Evolutionary conservation across 2,797 vertebrate species (phyloP).

Genomic region (Betta splendens): DNA sequence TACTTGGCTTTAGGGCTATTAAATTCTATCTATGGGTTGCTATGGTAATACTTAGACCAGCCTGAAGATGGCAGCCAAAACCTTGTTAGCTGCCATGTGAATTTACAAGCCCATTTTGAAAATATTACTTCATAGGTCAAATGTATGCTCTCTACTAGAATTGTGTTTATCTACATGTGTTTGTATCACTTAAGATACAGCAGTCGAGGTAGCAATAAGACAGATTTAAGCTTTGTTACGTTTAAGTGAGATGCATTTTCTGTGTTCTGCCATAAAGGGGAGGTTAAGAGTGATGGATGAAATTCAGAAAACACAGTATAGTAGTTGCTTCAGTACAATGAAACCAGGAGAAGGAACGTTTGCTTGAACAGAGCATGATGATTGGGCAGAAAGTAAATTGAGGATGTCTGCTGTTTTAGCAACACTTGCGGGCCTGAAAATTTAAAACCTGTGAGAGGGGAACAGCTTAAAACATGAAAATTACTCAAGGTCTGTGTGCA

Average conservation of each 20-base stretch:
- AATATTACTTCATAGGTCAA: slow-evolving; percentile 78
- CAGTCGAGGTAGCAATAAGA: slow-evolving; percentile 56
- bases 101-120: slow-evolving; percentile 47
- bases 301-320: slow-evolving; percentile 42
- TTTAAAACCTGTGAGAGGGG: slow-evolving; percentile 43
- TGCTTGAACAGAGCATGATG: slow-evolving; percentile 35
- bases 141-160: slow-evolving; percentile 57
- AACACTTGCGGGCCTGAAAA: slow-evolving; percentile 43
- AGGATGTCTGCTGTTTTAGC: slow-evolving; percentile 43
- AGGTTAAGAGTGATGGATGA: slow-evolving; percentile 67
- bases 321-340: slow-evolving; percentile 35
- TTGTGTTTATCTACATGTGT: slow-evolving; percentile 60
- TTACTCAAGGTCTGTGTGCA: slow-evolving; percentile 44
- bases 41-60: slow-evolving; percentile 42
- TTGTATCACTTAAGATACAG: slow-evolving; percentile 61
- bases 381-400: slow-evolving; percentile 54
- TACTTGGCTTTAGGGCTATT: slow-evolving; percentile 71
- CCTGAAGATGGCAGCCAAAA: slow-evolving; percentile 88
- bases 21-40: slow-evolving; percentile 44
- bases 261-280: slow-evolving; percentile 41
- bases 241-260: slow-evolving; percentile 72
- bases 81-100: slow-evolving; percentile 66
- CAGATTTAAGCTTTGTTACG: slow-evolving; percentile 55
- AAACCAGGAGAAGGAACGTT: slow-evolving; percentile 38
- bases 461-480: slow-evolving; percentile 43